Evolutionary conservation across 1,140 invertebrate species (phyloP), one percentile per base, ranked within the genome.

Genomic region (Pseudomyrmex cubaensis): DNA sequence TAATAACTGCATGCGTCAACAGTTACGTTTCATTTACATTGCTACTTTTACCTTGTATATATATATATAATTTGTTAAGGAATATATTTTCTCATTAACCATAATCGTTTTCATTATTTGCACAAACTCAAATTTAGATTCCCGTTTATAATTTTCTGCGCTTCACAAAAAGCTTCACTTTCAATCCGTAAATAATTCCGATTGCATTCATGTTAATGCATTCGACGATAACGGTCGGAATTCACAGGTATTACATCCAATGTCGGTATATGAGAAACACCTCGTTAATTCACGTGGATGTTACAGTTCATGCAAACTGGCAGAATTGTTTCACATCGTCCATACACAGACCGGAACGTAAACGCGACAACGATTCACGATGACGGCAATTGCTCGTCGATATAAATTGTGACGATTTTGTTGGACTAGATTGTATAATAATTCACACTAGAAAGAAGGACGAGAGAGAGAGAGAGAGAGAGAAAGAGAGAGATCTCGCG

Each of bases 401-500:
- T 59, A 8, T 56, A 22, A 46, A 12, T 9, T 9, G 22, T 46
- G 22, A 77, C 25, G 25, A 76, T 66, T 67, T 46, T 48, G 25
- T 12, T 20, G 4, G 20, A 57, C 0, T 10, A 5, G 13, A 57
- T 50, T 44, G 54, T 57, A 70, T 35, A 35, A 20, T 20, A 61
- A 80, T 48, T 57, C 20, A 17, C 22, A 10, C 72, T 35, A 15
- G 54, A 10, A 48, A 35, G 22, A 12, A 5, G 35, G 12, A 50
- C 54, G 25, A 25, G 15, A 12, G 20, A 35, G 22, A 44, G 56
- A 48, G 35, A 12, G 56, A 50, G 13, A 74, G 46, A 57, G 56
- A 22, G 63, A 69, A 13, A 25, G 52, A 70, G 84, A 87, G 85
- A 85, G 85, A 77, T 67, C 83, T 62, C 77, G 63, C 17, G 54